Evolutionary conservation across 2,888 invertebrate species (phyloP).

Genomic region (Acanthosepion pharaonis): DNA sequence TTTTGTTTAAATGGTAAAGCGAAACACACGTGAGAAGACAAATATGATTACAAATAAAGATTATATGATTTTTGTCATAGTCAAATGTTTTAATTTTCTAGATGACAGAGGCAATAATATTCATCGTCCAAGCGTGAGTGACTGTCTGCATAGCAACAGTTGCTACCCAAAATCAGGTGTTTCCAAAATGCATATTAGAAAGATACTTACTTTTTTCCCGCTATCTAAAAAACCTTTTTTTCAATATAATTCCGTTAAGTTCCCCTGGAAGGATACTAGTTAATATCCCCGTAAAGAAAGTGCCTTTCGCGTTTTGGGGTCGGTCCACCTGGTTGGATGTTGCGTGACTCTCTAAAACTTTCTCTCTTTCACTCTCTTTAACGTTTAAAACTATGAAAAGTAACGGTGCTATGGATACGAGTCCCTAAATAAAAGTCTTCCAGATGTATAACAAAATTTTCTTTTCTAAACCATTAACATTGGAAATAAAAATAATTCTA

Average conservation of each 20-base stretch:
- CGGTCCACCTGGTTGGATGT: neutral
- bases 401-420: neutral
- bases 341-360: too few species aligned
- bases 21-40: too few species aligned
- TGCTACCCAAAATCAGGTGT: slow-evolving; percentile 11
- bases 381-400: neutral
- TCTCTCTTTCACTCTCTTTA: neutral
- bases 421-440: neutral
- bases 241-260: neutral
- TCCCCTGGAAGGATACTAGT: too few species aligned
- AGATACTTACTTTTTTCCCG: neutral
- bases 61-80: too few species aligned
- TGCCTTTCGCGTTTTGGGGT: slow-evolving; percentile 17
- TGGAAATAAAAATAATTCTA: too few species aligned
- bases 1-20: too few species aligned
- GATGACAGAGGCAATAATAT: too few species aligned
- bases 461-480: too few species aligned
- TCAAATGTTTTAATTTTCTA: too few species aligned
- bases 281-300: neutral
- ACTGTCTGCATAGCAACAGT: neutral
- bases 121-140: neutral
- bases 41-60: too few species aligned
- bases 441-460: too few species aligned
- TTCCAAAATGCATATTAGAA: neutral
- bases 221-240: neutral